These are phyloP conservation scores for Xestia xanthographa DNA, from an alignment of 2,888 invertebrate species.

Conservation along the genomic window DNA sequence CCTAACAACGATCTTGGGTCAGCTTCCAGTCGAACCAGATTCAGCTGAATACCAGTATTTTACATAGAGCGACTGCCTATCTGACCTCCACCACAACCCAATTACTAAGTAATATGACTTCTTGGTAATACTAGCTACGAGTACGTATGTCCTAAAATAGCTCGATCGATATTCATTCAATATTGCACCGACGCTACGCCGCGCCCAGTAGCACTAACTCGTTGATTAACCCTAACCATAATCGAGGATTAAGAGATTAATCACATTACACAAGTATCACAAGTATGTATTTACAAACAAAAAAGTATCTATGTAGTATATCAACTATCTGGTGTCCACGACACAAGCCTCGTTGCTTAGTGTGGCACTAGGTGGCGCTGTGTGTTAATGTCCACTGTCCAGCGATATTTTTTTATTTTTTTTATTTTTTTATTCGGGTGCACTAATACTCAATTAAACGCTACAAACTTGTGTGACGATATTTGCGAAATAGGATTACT, in stretches of 20 bases:
- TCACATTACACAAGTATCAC: too few relatives aligned
- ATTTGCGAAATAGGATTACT: not conserved
- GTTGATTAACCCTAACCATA: slow-evolving; percentile 1
- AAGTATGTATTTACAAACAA: too few relatives aligned
- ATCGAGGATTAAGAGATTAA: slow-evolving; percentile 20
- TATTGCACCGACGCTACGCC: slow-evolving; percentile 10
- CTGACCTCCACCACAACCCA: not conserved
- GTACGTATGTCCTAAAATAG: slow-evolving; percentile 15
- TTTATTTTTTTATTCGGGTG: slow-evolving; percentile 1
- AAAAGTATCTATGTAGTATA: too few relatives aligned
- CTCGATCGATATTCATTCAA: slow-evolving; percentile 32
- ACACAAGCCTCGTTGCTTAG: too few relatives aligned
- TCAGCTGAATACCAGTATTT: not conserved
- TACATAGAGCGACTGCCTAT: not conserved
- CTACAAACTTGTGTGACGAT: not conserved
- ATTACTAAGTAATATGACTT: not conserved
- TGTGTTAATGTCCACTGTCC: too few relatives aligned
- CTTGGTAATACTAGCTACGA: not conserved
- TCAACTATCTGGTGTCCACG: too few relatives aligned
- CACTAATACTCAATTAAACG: slow-evolving; percentile 12
- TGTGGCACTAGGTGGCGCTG: too few relatives aligned
- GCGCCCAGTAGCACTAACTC: not conserved
- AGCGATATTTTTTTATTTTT: too few relatives aligned
- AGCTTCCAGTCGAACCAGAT: not conserved
- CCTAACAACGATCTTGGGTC: not conserved